phyloP scores from a whole-genome alignment of 2,113 vertebrate species.

The Rhinopithecus roxellana region DNA sequence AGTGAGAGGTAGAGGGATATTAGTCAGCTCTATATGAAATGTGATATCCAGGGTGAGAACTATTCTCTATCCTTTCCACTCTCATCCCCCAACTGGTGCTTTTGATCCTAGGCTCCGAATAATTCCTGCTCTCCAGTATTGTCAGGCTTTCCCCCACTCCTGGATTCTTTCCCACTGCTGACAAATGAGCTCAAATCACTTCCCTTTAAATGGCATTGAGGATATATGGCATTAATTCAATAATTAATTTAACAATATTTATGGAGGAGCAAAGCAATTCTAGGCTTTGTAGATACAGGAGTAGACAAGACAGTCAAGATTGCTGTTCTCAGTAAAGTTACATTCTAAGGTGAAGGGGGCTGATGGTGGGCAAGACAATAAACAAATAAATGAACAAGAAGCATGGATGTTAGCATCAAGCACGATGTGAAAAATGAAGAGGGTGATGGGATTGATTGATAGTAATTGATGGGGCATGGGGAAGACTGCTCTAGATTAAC shows the following conservation, averaged over 20 bases:
- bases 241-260: background rate
- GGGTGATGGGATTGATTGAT: background rate
- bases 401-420: background rate
- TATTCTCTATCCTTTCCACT: background rate
- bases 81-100: background rate
- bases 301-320: background rate
- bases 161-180: background rate
- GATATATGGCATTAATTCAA: background rate
- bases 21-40: conserved; percentile 37
- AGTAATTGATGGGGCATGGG: fast-evolving
- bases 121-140: background rate
- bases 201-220: background rate
- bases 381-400: background rate
- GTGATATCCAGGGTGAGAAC: background rate
- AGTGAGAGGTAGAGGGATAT: conserved; percentile 36
- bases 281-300: background rate
- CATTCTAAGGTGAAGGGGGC: background rate
- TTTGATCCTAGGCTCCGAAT: background rate
- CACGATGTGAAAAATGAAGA: background rate
- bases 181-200: conserved; percentile 10
- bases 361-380: background rate
- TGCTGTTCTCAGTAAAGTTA: background rate
- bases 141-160: background rate
- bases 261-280: background rate
- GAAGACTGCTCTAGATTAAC: background rate